Conservation (phyloP, 2,113 vertebrate species). For the Acinonyx jubatus region DNA sequence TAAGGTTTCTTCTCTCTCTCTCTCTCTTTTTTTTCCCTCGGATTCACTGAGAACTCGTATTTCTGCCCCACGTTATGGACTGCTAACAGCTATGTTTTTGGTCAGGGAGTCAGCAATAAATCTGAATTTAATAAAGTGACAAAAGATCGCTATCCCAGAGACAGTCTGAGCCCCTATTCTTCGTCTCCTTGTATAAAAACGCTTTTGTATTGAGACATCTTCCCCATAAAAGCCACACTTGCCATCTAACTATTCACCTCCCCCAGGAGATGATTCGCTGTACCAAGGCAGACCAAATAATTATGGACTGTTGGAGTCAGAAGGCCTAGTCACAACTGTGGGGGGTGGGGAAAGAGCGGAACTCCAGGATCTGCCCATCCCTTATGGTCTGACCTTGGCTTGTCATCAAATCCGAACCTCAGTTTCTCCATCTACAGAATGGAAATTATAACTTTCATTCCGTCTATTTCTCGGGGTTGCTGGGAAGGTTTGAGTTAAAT, state of each 20-base stretch:
- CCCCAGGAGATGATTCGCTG: not conserved
- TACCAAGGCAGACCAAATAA: not conserved
- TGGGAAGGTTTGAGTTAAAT: not conserved
- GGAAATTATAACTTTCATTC: not conserved
- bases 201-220: not conserved
- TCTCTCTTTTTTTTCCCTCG: constrained; percentile 74
- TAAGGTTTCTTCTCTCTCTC: constrained; percentile 80
- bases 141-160: constrained; percentile 80
- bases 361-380: not conserved
- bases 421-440: not conserved
- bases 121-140: constrained; percentile 88
- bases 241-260: not conserved
- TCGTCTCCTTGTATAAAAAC: constrained; percentile 51
- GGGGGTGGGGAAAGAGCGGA: not conserved
- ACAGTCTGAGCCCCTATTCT: constrained; percentile 68
- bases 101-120: constrained; percentile 82
- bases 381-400: not conserved
- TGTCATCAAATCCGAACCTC: not conserved
- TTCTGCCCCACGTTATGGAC: constrained; percentile 82
- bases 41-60: constrained; percentile 83
- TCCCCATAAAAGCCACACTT: constrained; percentile 38
- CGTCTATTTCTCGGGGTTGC: not conserved
- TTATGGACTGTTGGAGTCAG: not conserved
- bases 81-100: constrained; percentile 81
- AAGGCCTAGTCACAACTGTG: not conserved